Base-by-base conservation (phyloP, 2,113 vertebrate genomes). In the Peromyscus californicus region DNA sequence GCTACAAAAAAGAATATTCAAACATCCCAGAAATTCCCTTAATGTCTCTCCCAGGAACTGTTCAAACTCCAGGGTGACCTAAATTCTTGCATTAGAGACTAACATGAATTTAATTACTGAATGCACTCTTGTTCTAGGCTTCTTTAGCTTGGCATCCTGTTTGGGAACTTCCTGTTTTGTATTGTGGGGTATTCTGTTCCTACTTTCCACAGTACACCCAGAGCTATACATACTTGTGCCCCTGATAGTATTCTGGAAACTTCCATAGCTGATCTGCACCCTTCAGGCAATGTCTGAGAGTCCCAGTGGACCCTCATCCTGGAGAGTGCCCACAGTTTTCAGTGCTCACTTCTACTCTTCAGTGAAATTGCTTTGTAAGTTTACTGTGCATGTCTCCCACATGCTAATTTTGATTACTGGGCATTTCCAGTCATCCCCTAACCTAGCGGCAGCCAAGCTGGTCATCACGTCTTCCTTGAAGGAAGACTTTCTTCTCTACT, bases 311-410 rank as follows among this genome's bases (percentile, higher is more conserved):
- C 88, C 45, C 36, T 88, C 3, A 51, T 67, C 6, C 19, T 79
- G n/a, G 1, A n/a, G 42, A 57, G 39, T 89, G 51, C 63, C 94
- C 93, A 42, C 26, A 93, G 51, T 74, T 90, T 76, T 63, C 86
- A 61, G 19, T 69, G 12, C 91, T 93, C 93, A 54, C 57, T 83
- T 96, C 61, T 51, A 59, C 31, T 86, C 24, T 89, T 97, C 59
- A 15, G 45, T 51, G 16, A 80, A 93, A 84, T 36, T 67, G 22
- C 69, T 79, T 48, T 84, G 3, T 72, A 45, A 88, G 74, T 78
- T 96, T 74, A 75, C 29, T 76, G 59, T 31, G 17, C 6, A 75
- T 65, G 3, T 67, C 51, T 5, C 83, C 57, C 3, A 48, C 26
- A 17, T 72, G 67, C 76, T 89, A 31, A 8, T 91, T 89, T 96